Evolutionary conservation across 23 tunicate genomes (phyloP).

Genomic region (Clavelina lepadiformis): DNA sequence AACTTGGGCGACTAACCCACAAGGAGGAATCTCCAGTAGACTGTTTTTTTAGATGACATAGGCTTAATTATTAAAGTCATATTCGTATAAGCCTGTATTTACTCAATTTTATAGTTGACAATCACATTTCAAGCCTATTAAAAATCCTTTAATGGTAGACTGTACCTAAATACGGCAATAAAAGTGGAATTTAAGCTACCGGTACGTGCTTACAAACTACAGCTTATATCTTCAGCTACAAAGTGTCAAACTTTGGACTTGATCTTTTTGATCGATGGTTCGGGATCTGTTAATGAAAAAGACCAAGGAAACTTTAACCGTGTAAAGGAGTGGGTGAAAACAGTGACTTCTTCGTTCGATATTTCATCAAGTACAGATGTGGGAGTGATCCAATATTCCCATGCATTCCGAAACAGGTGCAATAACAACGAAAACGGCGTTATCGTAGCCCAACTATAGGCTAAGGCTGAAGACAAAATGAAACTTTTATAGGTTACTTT

Average conservation of each 20-base stretch:
- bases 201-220: too few species aligned
- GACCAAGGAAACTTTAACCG: conserved; percentile 65
- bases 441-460: neutral
- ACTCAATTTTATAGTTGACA: neutral
- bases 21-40: neutral
- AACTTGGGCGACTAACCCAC: conserved; percentile 14
- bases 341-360: conserved; percentile 43
- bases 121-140: neutral
- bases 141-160: neutral
- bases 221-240: too few species aligned
- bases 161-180: too few species aligned
- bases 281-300: conserved; percentile 55
- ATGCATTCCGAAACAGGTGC: conserved; percentile 36
- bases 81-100: neutral
- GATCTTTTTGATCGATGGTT: conserved; percentile 76
- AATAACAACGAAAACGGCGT: neutral
- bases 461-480: neutral
- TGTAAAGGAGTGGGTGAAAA: conserved; percentile 75
- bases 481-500: too few species aligned
- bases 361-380: conserved; percentile 29
- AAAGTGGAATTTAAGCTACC: too few species aligned
- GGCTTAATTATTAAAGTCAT: neutral
- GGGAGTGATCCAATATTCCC: conserved; percentile 80
- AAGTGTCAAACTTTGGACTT: too few species aligned
- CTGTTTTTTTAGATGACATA: neutral